Evolutionary conservation across 2,888 invertebrate species (phyloP).

Genomic region (Sylvicola fuscatus): DNA sequence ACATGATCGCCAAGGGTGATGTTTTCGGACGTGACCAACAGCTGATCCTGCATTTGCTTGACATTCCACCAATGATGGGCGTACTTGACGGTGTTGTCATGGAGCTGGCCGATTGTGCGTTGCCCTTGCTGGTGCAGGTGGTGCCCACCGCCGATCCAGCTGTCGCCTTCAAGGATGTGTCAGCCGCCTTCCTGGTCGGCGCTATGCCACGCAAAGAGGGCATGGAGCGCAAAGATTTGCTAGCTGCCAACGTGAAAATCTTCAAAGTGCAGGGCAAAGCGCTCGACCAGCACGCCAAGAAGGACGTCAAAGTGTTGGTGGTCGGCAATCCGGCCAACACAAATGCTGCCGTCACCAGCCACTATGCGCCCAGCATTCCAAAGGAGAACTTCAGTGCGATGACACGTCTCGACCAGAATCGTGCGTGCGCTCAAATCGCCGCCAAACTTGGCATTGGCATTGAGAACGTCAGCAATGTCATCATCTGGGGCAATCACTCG

Average conservation of each 20-base stretch:
- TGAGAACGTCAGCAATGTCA: constrained; percentile 64
- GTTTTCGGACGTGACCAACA: constrained; percentile 84
- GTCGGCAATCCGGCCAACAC: constrained; percentile 99
- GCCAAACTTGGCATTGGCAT: constrained; percentile 46
- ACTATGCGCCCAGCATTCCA: constrained; percentile 91
- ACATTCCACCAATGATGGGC: constrained; percentile 89
- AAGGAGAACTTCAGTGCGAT: constrained; percentile 92
- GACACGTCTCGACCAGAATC: constrained; percentile 96
- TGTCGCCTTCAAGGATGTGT: constrained; percentile 87
- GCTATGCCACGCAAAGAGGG: constrained; percentile 95
- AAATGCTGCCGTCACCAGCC: constrained; percentile 87
- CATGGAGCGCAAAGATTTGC: constrained; percentile 96
- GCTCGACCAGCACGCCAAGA: constrained; percentile 72
- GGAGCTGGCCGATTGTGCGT: constrained; percentile 91
- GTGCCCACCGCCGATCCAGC: constrained; percentile 73
- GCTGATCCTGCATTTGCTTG: constrained; percentile 72
- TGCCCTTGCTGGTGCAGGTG: constrained; percentile 69
- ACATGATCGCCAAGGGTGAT: constrained; percentile 86
- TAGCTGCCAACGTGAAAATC: constrained; percentile 94
- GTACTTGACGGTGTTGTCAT: constrained; percentile 96
- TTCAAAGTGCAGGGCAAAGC: constrained; percentile 96
- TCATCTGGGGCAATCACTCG: constrained; percentile 99
- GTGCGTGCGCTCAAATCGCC: constrained; percentile 79
- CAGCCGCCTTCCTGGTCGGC: constrained; percentile 91
- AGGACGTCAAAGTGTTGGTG: constrained; percentile 83